phyloP scores from a whole-genome alignment of 2,797 vertebrate species.

The Denticeps clupeoides region DNA sequence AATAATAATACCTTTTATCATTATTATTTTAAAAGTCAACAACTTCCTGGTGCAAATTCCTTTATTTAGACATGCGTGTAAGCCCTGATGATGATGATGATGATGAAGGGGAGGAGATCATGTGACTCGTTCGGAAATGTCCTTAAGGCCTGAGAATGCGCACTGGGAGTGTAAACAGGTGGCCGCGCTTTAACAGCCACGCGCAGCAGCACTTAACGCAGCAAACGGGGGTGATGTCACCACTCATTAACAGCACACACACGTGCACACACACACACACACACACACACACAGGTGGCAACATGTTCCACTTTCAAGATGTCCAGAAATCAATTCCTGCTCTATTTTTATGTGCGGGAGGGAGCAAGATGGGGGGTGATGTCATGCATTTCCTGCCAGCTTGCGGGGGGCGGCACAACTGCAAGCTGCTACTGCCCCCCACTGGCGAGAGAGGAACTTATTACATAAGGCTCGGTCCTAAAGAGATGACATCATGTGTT shows the following conservation, averaged over 20 bases:
- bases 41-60: too few relatives aligned
- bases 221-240: slow-evolving; percentile 29
- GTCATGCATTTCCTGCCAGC: slow-evolving; percentile 20
- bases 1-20: too few relatives aligned
- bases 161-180: background rate
- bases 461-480: slow-evolving; percentile 16
- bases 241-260: slow-evolving; percentile 27
- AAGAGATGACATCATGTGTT: slow-evolving; percentile 26
- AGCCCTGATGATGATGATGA: too few relatives aligned
- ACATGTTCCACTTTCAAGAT: slow-evolving; percentile 34
- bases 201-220: background rate
- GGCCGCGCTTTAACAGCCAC: background rate
- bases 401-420: slow-evolving; percentile 6
- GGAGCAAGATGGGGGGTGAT: too few relatives aligned
- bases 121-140: background rate
- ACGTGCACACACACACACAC: background rate
- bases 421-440: slow-evolving; percentile 21
- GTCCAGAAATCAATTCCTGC: slow-evolving; percentile 22
- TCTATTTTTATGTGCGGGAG: slow-evolving; percentile 21
- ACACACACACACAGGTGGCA: slow-evolving; percentile 25
- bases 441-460: slow-evolving; percentile 11
- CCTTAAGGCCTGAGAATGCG: too few relatives aligned
- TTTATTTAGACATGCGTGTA: too few relatives aligned
- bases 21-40: too few relatives aligned
- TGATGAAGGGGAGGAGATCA: too few relatives aligned